Evolutionary conservation across 1,140 invertebrate species (phyloP), one percentile per base, ranked within the genome.

Genomic region (Acromyrmex echinatior): DNA sequence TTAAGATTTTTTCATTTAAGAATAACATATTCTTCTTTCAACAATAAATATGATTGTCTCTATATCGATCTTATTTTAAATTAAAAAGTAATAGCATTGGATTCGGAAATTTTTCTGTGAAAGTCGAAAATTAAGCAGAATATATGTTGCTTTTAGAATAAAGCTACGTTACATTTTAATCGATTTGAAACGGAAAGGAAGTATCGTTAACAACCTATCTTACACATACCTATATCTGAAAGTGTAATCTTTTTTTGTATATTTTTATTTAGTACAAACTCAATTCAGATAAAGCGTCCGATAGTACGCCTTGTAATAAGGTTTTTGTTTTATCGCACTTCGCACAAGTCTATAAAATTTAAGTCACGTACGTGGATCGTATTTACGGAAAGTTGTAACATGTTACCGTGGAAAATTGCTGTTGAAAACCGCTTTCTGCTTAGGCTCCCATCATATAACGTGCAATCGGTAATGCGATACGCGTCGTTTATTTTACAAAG

Each of bases 381-480:
- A 56, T 70, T 80, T 80, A 56, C 65, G 49, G 31, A 25, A 80
- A 70, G 45, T 80, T 80, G 49, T 80, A 80, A 60, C 62, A 18
- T 14, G 63, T 80, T 80, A 68, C 63, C 45, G 65, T 7, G 62
- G 65, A 80, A 53, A 56, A 80, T 68, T 56, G 63, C 49, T n/a
- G 78, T 39, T 70, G 78, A 70, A 80, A 80, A 70, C 49, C 49
- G 49, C 63, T 68, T 35, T 80, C 63, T 49, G 78, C 14, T 80
- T 21, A 16, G 9, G 9, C 31, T 12, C 31, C 65, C 16, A 53
- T 80, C 63, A 68, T 53, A 39, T 80, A 56, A 39, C 31, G 63
- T n/a, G 63, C 62, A 53, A 66, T 66, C 62, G 63, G 39, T 80
- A 70, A 80, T 39, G 63, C 78, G 63, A 80, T 81, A 53, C 78